Conservation (phyloP, 1,140 invertebrate species). For the Phocides pigmalion region DNA sequence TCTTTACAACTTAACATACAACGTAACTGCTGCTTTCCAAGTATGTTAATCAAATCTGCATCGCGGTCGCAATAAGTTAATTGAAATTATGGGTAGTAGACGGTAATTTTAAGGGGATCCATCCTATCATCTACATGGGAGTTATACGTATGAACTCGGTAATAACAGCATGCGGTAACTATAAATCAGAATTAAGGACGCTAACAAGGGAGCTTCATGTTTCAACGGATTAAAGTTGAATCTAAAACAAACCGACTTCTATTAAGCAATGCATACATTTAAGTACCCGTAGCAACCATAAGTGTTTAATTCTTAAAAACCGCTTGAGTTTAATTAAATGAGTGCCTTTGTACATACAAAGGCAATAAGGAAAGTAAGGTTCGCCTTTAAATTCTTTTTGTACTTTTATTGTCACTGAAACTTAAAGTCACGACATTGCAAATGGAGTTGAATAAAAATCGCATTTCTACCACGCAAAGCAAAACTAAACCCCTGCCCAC, state of each 20-base stretch:
- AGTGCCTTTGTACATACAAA: conserved; percentile 13
- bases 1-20: conserved; percentile 44
- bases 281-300: conserved; percentile 26
- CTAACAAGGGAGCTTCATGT: conserved; percentile 56
- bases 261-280: conserved; percentile 27
- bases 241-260: conserved; percentile 72
- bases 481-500: conserved; percentile 42
- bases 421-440: conserved; percentile 69
- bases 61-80: conserved; percentile 54
- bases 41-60: conserved; percentile 56
- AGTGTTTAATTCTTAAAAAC: conserved; percentile 25
- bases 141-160: conserved; percentile 57
- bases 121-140: conserved; percentile 43
- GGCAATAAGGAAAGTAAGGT: conserved; percentile 44
- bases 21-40: conserved; percentile 53
- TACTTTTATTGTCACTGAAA: conserved; percentile 40
- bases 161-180: conserved; percentile 68
- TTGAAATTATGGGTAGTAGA: conserved; percentile 69
- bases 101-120: conserved; percentile 52
- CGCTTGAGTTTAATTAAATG: conserved; percentile 30
- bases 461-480: conserved; percentile 52
- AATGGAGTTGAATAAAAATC: conserved; percentile 60
- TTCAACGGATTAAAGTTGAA: conserved; percentile 67
- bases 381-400: conserved; percentile 47
- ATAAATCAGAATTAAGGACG: conserved; percentile 77